A percentile compares a stretch with the other conserved stretches of the same genome.
phyloP scores from a whole-genome alignment of 2,797 vertebrate genomes.

The Coranthus polyacanthus region DNA sequence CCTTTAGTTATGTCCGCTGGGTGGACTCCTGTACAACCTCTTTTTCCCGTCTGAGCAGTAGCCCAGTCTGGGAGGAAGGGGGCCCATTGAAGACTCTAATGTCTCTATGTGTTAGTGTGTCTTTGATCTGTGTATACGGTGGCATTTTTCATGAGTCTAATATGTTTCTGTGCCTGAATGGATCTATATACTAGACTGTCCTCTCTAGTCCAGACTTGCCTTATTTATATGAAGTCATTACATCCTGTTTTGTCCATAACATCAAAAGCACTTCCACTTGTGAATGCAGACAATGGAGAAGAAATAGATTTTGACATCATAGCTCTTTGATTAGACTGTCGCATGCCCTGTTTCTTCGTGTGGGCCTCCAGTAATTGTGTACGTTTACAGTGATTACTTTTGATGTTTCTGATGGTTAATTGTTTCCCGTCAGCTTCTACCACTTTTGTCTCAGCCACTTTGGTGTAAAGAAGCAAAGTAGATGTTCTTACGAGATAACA shows the following conservation, averaged over 20 bases:
- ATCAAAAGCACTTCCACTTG: conserved; percentile 74
- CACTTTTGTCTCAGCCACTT: conserved; percentile 14
- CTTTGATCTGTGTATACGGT: conserved; percentile 63
- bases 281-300: conserved; percentile 73
- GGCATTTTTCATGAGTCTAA: conserved; percentile 30
- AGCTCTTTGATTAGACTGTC: conserved; percentile 58
- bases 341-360: conserved; percentile 20
- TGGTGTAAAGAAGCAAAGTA: conserved; percentile 10
- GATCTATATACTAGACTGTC: conserved; percentile 2
- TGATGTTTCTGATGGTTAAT: conserved; percentile 44
- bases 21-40: conserved; percentile 62
- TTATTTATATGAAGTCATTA: conserved; percentile 61
- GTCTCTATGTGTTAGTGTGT: conserved; percentile 26
- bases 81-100: conserved; percentile 43
- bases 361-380: conserved; percentile 42
- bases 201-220: conserved; percentile 18
- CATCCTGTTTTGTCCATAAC: conserved; percentile 80
- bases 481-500: neutral
- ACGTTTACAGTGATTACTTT: conserved; percentile 51
- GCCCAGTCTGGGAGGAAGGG: conserved; percentile 77
- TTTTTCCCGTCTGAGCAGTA: conserved; percentile 78
- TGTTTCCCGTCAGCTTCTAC: conserved; percentile 58
- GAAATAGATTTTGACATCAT: conserved; percentile 78
- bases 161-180: conserved; percentile 13
- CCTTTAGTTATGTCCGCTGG: conserved; percentile 64